These are phyloP conservation scores for Tupaia tana DNA, from an alignment of 2,113 vertebrate species.

Conservation along the genomic window DNA sequence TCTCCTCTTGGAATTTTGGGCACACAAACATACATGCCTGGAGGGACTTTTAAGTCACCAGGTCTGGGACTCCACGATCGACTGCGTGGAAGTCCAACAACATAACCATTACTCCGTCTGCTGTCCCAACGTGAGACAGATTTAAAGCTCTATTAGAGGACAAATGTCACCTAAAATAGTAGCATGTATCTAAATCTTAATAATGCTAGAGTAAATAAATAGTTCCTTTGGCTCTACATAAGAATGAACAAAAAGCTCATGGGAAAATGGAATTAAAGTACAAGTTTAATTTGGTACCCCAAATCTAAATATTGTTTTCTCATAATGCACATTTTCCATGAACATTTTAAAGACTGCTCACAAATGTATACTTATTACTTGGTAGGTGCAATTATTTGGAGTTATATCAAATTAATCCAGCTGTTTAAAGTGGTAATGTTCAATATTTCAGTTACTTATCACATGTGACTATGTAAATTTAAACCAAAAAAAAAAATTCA, in stretches of 20 bases:
- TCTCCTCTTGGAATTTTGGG: too few species aligned
- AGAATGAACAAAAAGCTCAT: too few species aligned
- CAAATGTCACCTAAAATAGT: not conserved
- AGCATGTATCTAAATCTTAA: not conserved
- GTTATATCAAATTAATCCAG: slow-evolving; percentile 6
- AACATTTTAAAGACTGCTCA: too few species aligned
- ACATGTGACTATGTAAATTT: not conserved
- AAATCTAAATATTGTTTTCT: too few species aligned
- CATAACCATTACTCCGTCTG: too few species aligned
- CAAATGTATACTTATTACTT: not conserved
- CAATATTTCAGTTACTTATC: not conserved
- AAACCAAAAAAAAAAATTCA: not conserved
- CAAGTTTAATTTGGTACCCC: too few species aligned
- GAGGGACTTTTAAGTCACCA: too few species aligned
- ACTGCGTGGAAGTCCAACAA: too few species aligned
- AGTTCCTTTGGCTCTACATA: not conserved
- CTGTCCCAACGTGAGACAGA: not conserved
- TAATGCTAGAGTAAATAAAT: not conserved
- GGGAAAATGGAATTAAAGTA: too few species aligned
- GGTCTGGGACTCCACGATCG: too few species aligned
- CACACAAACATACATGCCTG: too few species aligned
- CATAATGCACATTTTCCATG: too few species aligned
- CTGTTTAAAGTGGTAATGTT: not conserved
- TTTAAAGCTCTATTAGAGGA: not conserved
- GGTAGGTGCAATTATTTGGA: not conserved